Percentiles rank a stretch among this genome's conserved stretches.
phyloP scores from a whole-genome alignment of 2,888 invertebrate species.

The Pecten maximus region DNA sequence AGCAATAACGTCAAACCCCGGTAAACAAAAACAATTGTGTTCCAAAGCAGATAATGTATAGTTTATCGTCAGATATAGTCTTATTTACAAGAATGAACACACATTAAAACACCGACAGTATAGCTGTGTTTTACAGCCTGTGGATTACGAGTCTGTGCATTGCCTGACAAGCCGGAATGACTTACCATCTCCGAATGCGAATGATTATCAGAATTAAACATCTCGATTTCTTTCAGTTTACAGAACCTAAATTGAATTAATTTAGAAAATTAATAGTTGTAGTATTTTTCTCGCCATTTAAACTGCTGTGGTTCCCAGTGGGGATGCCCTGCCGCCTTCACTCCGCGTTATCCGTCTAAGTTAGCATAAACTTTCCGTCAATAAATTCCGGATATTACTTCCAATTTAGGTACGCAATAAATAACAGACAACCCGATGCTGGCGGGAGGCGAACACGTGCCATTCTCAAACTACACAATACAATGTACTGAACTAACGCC shows the following conservation, averaged over 20 bases:
- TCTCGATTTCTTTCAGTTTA: not conserved
- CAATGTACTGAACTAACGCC: not conserved
- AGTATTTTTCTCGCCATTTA: not conserved
- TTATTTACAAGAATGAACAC: not conserved
- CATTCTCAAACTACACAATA: not conserved
- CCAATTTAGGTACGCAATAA: not conserved
- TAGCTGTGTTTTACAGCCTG: not conserved
- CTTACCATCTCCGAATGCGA: not conserved
- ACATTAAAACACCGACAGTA: not conserved
- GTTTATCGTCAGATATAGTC: not conserved
- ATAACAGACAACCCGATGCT: not conserved
- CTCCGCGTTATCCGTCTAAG: not conserved
- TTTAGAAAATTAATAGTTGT: conserved; percentile 26
- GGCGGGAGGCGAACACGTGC: not conserved
- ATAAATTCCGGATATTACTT: conserved; percentile 12
- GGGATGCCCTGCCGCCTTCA: not conserved
- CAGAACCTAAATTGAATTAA: conserved; percentile 11
- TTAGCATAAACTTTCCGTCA: conserved; percentile 20
- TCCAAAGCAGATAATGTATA: not conserved
- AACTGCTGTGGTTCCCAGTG: not conserved
- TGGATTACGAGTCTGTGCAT: not conserved
- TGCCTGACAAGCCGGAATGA: not conserved
- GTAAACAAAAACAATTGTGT: no score
- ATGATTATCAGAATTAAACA: conserved; percentile 23
- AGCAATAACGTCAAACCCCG: no score